These are phyloP conservation scores for Lepidocolaptes lacrymiger DNA, from an alignment of 2,797 vertebrate genomes.

Conservation along the genomic window DNA sequence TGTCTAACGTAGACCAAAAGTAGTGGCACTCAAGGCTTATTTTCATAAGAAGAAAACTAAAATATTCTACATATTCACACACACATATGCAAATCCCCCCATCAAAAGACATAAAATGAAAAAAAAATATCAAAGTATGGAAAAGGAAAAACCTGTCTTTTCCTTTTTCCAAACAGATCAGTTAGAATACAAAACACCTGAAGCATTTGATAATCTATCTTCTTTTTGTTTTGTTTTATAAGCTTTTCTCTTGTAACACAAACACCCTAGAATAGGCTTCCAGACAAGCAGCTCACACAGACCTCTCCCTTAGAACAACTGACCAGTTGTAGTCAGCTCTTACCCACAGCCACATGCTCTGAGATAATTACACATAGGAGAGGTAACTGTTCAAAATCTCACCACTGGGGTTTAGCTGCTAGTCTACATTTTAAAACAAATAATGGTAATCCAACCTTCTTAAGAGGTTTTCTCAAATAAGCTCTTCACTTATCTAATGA, in stretches of 20 bases:
- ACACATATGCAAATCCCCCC: fast-evolving
- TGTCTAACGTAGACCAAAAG: not conserved
- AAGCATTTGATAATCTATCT: not conserved
- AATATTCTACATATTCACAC: not conserved
- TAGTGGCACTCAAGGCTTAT: not conserved
- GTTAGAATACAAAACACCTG: not conserved
- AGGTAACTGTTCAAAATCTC: not conserved
- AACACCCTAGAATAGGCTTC: not conserved
- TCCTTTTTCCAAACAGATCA: not conserved
- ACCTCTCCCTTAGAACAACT: not conserved
- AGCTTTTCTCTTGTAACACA: not conserved
- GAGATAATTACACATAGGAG: not conserved
- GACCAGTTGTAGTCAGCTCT: not conserved
- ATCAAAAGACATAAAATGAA: not conserved
- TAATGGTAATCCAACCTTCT: not conserved
- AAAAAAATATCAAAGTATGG: not conserved
- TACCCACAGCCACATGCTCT: not conserved
- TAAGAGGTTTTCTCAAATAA: not conserved
- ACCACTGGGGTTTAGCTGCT: not conserved
- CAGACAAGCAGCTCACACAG: not conserved
- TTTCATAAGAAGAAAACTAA: not conserved
- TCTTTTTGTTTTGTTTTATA: not conserved
- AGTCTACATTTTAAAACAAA: not conserved
- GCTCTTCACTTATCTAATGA: not conserved
- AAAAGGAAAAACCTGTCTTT: not conserved